Conservation (phyloP, 2,113 vertebrate species). For the Pseudopodoces humilis region DNA sequence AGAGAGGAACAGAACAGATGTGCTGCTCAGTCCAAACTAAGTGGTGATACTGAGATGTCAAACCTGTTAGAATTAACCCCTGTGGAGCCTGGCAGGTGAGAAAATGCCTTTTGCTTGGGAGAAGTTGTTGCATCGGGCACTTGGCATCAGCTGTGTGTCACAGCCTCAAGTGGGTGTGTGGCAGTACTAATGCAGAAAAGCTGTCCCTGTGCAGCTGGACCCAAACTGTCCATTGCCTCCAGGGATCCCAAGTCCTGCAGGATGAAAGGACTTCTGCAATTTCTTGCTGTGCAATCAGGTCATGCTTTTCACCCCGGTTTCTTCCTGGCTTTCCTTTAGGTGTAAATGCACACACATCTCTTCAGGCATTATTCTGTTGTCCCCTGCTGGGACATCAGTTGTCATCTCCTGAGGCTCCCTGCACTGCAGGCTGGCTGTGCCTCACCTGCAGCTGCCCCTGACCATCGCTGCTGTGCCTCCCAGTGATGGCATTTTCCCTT, state of each 20-base stretch:
- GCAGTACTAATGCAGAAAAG: neutral
- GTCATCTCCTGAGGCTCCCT: neutral
- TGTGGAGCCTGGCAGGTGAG: neutral
- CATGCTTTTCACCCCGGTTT: neutral
- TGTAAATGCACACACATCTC: neutral
- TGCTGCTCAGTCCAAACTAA: neutral
- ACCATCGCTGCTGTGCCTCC: neutral
- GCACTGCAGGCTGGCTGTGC: rapidly evolving
- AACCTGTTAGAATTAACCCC: neutral
- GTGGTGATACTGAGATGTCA: neutral
- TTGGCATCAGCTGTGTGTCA: neutral
- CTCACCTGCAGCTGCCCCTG: neutral
- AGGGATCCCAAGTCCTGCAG: neutral
- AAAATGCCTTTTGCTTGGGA: neutral
- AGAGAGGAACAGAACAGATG: neutral
- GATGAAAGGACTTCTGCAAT: neutral
- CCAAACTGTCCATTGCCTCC: neutral
- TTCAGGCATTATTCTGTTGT: rapidly evolving
- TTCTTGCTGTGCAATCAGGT: neutral
- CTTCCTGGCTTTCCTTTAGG: neutral
- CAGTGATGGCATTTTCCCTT: neutral
- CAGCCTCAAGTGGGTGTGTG: rapidly evolving
- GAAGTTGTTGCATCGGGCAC: rapidly evolving
- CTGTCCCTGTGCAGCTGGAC: neutral
- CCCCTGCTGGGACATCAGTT: neutral